Evolutionary conservation across 2,113 vertebrate genomes (phyloP).

Genomic region (Larimichthys crocea): DNA sequence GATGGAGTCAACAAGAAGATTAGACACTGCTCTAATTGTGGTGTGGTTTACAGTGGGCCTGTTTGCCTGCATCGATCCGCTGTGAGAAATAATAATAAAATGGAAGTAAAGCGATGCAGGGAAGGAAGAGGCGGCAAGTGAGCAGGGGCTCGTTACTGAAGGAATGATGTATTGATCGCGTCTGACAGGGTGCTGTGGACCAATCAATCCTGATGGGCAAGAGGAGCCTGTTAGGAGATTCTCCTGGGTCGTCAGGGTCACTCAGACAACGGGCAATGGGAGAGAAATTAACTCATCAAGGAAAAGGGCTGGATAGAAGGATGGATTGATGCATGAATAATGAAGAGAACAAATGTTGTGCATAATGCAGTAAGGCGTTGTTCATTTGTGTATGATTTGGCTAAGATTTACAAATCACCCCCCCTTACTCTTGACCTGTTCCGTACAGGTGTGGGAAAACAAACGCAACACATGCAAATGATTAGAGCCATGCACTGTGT

Average conservation of each 20-base stretch:
- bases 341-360: slow-evolving; percentile 29
- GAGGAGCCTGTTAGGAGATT: slow-evolving; percentile 87
- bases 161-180: slow-evolving; percentile 95
- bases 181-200: slow-evolving; percentile 90
- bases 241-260: slow-evolving; percentile 85
- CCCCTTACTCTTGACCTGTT: slow-evolving; percentile 4
- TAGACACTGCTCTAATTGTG: slow-evolving; percentile 88
- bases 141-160: slow-evolving; percentile 87
- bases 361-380: slow-evolving; percentile 4
- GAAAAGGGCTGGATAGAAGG: slow-evolving; percentile 52
- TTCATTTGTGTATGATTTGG: slow-evolving; percentile 9
- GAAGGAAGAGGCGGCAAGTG: slow-evolving; percentile 71
- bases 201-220: slow-evolving; percentile 87
- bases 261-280: slow-evolving; percentile 80
- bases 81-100: slow-evolving; percentile 87
- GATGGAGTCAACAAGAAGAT: slow-evolving; percentile 81
- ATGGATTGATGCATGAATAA: slow-evolving; percentile 55
- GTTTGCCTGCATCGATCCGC: slow-evolving; percentile 88
- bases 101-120: slow-evolving; percentile 86
- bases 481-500: slow-evolving; percentile 1
- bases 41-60: slow-evolving; percentile 88
- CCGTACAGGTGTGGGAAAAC: slow-evolving; percentile 24
- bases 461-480: slow-evolving; percentile 29
- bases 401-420: slow-evolving; percentile 6
- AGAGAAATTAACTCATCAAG: slow-evolving; percentile 87